A percentile compares a stretch with the other conserved stretches of the same genome.
Evolutionary conservation across 2,113 vertebrate species (phyloP).

Genomic region (Lepidothrix coronata): DNA sequence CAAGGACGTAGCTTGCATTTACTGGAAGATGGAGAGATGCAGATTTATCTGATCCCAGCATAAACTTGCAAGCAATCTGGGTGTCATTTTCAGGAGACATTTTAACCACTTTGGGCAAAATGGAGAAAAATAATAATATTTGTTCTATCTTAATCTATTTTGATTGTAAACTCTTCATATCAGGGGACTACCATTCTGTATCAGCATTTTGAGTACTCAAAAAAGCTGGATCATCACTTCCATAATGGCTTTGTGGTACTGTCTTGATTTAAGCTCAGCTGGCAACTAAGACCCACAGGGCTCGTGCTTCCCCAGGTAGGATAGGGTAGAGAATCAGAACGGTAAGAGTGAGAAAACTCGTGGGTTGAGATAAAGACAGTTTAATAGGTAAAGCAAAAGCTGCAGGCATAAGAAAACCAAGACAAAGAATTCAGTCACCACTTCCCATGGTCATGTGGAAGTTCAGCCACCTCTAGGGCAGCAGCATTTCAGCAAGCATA

Average conservation of each 20-base stretch:
- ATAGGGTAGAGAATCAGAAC: background rate
- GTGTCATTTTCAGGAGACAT: background rate
- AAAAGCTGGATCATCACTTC: background rate
- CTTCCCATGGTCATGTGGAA: background rate
- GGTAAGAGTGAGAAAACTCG: background rate
- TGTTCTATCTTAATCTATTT: background rate
- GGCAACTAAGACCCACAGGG: background rate
- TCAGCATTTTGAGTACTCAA: background rate
- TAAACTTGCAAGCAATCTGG: background rate
- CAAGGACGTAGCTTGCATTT: background rate
- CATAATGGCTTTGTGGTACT: background rate
- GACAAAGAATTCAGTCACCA: background rate
- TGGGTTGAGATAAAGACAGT: background rate
- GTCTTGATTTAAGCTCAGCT: background rate
- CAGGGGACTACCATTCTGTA: background rate
- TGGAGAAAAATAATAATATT: background rate
- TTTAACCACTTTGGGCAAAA: background rate
- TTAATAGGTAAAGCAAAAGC: background rate
- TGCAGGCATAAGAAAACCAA: background rate
- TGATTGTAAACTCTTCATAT: background rate
- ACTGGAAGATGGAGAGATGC: background rate
- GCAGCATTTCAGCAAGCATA: background rate
- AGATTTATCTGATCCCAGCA: background rate
- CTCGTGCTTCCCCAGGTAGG: fast-evolving
- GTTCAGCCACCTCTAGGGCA: too few relatives aligned